Base-by-base conservation (phyloP, 2,797 vertebrate genomes). In the Platalea minor region DNA sequence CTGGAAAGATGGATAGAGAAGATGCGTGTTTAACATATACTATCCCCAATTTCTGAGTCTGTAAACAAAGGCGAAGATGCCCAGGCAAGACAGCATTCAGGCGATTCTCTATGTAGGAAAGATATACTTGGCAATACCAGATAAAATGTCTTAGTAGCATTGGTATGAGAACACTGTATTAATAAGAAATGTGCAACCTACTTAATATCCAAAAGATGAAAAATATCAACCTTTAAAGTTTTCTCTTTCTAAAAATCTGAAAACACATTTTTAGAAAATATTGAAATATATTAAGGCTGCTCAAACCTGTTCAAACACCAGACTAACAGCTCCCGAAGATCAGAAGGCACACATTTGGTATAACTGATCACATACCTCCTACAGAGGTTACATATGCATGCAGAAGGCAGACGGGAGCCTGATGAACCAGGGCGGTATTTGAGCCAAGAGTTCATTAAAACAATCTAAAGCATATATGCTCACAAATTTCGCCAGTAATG, bases 381-480 rank as follows among this genome's bases (percentile, higher is more conserved):
- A 16, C 53, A 50, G n/a, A 29, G 73, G 17, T 18, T 4, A 15
- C 54, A 4, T 7, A 9, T 8, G 13, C 46, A 2, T 5, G 50
- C 73, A 57, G 45, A 26, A 59, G 69, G 46, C 83, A 88, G 33
- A 28, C 59, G 17, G 69, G 4, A 69, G 59, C 54, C 89, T 14
- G 2, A 29, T 1, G 28, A 85, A 56, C 48, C 79, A 33, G 56
- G 51, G 0, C 6, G 29, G 56, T 11, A 46, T 68, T 43, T 39
- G 54, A 88, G 74, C 51, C 70, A 20, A 69, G 76, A 67, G 57
- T 50, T 83, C 92, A 57, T 24, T 3, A 69, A 33, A 76, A 45
- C 39, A 60, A 48, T 23, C 56, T 56, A 5, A 67, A 53, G 11
- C 1, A 0, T 24, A 11, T 2, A 7, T 1, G 25, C 28, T 75